A percentile compares a stretch with the other conserved stretches of the same genome.
phyloP scores from a whole-genome alignment of 2,888 invertebrate genomes.

The Strigamia maritima region DNA sequence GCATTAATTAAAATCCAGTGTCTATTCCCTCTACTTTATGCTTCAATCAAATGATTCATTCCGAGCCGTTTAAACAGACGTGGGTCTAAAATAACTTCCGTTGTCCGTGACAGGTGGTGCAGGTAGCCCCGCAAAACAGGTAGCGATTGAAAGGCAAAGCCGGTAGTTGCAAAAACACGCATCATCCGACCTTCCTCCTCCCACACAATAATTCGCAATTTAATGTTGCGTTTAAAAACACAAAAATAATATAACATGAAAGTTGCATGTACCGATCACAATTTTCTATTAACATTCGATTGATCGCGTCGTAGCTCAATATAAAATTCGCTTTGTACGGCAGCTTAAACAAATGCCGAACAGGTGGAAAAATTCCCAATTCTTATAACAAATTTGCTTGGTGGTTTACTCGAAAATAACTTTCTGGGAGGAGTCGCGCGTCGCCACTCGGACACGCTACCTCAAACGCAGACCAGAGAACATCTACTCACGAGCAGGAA shows the following conservation, averaged over 20 bases:
- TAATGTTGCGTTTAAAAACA: background rate
- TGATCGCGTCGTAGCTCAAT: background rate
- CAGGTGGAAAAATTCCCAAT: constrained; percentile 16
- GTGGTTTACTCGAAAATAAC: constrained; percentile 11
- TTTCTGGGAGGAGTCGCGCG: background rate
- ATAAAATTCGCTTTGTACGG: background rate
- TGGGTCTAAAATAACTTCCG: constrained; percentile 12
- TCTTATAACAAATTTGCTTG: background rate
- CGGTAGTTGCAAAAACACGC: constrained; percentile 17
- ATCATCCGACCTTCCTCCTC: constrained; percentile 11
- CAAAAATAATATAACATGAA: background rate
- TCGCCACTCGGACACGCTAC: background rate
- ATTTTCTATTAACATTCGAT: background rate
- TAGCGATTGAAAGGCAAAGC: constrained; percentile 17
- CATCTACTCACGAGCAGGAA: constrained; percentile 2
- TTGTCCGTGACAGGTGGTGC: constrained; percentile 27
- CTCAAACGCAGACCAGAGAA: background rate
- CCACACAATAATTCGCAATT: background rate
- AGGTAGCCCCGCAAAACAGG: constrained; percentile 21
- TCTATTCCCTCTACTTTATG: background rate
- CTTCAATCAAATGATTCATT: constrained; percentile 4
- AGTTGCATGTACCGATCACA: background rate
- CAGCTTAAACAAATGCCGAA: background rate
- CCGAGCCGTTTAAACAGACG: constrained; percentile 9
- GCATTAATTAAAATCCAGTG: constrained; percentile 29